Evolutionary conservation across 2,113 vertebrate species (phyloP), one percentile per base, ranked within the genome.

Genomic region (Silurus glanis): DNA sequence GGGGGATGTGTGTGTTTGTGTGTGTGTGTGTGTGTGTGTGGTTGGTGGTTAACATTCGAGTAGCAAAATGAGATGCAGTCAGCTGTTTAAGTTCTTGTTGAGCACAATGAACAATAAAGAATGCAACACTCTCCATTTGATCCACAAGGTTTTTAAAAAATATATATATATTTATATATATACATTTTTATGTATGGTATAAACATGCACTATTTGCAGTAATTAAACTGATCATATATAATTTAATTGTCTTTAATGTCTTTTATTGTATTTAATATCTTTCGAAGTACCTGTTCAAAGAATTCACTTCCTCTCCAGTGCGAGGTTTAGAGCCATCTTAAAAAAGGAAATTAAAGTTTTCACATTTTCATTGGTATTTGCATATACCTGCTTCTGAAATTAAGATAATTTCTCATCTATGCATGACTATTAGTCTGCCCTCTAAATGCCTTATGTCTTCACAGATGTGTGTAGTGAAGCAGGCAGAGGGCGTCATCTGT

Each of bases 21-120:
- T 37, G 88, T 88, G 53, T 86, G 49, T 75, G 16, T 76, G 37
- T 85, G 87, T 85, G 81, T 62, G 75, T 82, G 80, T 14, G 17
- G 82, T 17, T 67, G 64, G 4, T 55, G 10, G 69, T 10, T 85
- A 72, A 89, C 78, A 86, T 89, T 85, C 84, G 82, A 28, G 21
- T 19, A 55, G 49, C 53, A 74, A 62, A 82, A 81, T 37, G 66
- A 86, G 51, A 71, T n/a, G 67, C 76, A 74, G 85, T 81, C 81
- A 84, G 87, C 84, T 88, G 89, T 81, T 86, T 84, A 82, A 88
- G 81, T 90, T 90, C 89, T 85, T 90, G 84, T 84, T 71, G 37
- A 78, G 81, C 71, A 88, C 58, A 87, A 86, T 83, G 58, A 62
- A 87, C 71, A 87, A 85, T 74, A 55, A 84, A 64, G 51, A 74